Conservation (phyloP, 2,113 vertebrate species). For the Naja naja region DNA sequence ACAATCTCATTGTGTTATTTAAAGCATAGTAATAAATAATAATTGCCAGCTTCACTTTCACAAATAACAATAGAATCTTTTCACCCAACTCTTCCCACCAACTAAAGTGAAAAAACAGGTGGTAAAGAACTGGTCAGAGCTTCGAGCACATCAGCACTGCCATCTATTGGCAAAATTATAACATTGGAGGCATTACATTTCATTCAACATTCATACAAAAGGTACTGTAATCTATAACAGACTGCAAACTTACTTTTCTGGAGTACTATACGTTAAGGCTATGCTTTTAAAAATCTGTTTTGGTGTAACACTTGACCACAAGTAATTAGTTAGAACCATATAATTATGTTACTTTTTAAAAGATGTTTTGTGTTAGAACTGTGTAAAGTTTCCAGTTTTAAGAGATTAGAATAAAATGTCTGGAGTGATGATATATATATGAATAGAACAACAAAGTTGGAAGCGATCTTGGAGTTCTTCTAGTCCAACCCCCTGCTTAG, state of each 20-base stretch:
- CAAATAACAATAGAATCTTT: background rate
- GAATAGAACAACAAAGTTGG: too few relatives aligned
- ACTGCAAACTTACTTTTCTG: background rate
- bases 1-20: background rate
- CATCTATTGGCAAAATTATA: background rate
- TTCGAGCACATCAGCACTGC: background rate
- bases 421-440: too few relatives aligned
- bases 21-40: background rate
- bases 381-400: background rate
- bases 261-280: background rate
- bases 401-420: too few relatives aligned
- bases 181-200: background rate
- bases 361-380: background rate
- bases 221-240: background rate
- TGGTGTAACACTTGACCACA: background rate
- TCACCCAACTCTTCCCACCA: background rate
- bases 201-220: background rate
- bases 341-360: background rate
- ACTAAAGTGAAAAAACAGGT: background rate
- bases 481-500: too few relatives aligned
- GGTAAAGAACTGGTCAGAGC: background rate
- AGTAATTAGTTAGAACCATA: background rate
- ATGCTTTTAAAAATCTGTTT: background rate
- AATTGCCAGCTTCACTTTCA: background rate
- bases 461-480: too few relatives aligned